phyloP scores from a whole-genome alignment of 2,888 invertebrate genomes.

The Rotaria macrura region DNA sequence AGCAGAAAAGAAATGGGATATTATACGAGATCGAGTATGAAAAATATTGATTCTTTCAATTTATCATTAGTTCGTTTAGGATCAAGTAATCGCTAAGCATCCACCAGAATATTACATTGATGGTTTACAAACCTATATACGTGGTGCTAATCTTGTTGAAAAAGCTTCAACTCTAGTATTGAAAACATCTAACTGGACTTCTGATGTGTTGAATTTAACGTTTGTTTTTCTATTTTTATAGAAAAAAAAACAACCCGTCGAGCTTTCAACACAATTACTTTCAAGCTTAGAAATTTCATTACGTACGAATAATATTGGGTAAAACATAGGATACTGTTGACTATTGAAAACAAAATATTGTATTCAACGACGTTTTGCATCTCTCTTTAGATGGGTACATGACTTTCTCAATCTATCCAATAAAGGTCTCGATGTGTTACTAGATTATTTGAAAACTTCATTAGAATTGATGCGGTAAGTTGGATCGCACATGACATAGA shows the following conservation, averaged over 20 bases:
- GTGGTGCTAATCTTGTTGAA: slow-evolving; percentile 18
- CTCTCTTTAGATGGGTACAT: slow-evolving; percentile 78
- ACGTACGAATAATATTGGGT: slow-evolving; percentile 97
- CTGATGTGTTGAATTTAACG: neutral
- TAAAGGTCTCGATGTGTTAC: slow-evolving; percentile 84
- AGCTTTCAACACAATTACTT: slow-evolving; percentile 87
- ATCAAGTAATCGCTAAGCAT: slow-evolving; percentile 94
- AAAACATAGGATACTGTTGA: too few relatives aligned
- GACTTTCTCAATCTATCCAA: slow-evolving; percentile 92
- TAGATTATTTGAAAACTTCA: slow-evolving; percentile 63
- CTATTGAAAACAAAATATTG: too few relatives aligned
- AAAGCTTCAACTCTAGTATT: slow-evolving; percentile 7
- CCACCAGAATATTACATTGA: slow-evolving; percentile 89
- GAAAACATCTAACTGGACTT: neutral
- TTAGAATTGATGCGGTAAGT: slow-evolving; percentile 29
- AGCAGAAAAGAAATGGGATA: slow-evolving; percentile 97
- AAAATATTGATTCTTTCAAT: neutral
- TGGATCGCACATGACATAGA: too few relatives aligned
- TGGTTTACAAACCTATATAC: slow-evolving; percentile 72
- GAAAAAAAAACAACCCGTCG: slow-evolving; percentile 59
- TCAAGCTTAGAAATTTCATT: slow-evolving; percentile 95
- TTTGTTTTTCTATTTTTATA: slow-evolving; percentile 35
- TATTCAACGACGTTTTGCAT: too few relatives aligned
- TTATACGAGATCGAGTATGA: slow-evolving; percentile 88
- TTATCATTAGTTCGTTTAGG: slow-evolving; percentile 57